Base-by-base conservation (phyloP, 2,797 vertebrate species). In the Cheracebus regulus region DNA sequence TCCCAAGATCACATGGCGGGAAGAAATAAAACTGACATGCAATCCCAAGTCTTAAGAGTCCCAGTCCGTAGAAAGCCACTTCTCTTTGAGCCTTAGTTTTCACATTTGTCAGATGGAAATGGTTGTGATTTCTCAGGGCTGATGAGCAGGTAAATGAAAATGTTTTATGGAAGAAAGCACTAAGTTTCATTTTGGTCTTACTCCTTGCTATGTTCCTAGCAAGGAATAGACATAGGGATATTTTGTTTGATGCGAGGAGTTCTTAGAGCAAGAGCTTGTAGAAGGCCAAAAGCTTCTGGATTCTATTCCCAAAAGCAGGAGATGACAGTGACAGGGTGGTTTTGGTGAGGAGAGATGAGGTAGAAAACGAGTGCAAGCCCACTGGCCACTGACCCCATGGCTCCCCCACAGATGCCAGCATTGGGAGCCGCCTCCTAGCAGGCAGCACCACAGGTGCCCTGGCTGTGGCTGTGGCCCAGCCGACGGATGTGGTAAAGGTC, bases 401-500 rank as follows among this genome's bases (percentile, higher is more conserved):
- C 72, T 90, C 26, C 44, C 86, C 78, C 46, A 88, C 97, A 99
- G 99, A 99, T 96, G 98, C 98, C 0, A 97, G 99, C 24, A 98
- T 99, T 6, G 99, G 99, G 28, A 99, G 99, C 97, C 98, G 99
- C 17, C 98, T 99, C 78, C 97, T 99, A 70, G 99, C 99, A 3
- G 99, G 99, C 33, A 99, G 99, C 95, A 99, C 99, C 79, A 99
- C 99, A 0, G 99, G 99, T 46, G 99, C 99, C 2, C 98, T 99
- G 98, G 99, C 99, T 0, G 99, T 99, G 4, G 98, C 98, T 2
- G 72, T 99, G 84, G 99, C 99, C 76, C 99, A 99, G 96, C 99
- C 99, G 46, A 99, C 99, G 0, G 99, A 99, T 88, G 99, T 99
- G 93, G 99, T 99, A 7, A 99, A 99, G 97, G 99, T 99, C n/a